Evolutionary conservation across 92 coral and sea anemone species (phyloP).

Genomic region (Palythoa grandis): DNA sequence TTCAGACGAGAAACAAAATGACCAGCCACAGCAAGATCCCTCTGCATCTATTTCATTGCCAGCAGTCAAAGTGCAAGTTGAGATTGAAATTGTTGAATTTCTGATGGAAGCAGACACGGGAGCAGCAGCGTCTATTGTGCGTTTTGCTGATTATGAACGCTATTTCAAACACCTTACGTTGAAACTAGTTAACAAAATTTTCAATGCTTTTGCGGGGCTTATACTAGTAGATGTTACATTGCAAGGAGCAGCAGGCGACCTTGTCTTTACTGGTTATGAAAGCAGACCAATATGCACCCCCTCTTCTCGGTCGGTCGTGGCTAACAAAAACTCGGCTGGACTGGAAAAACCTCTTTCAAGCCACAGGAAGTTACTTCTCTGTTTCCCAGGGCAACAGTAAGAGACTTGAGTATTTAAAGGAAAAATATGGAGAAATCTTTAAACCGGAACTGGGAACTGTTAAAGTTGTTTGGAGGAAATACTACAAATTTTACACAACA

Average conservation of each 20-base stretch:
- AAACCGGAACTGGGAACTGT: constrained; percentile 26
- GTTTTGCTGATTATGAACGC: constrained; percentile 44
- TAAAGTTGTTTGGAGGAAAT: no score
- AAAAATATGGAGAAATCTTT: not conserved
- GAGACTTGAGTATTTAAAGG: constrained; percentile 30
- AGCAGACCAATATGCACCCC: constrained; percentile 51
- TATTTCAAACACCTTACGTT: no score
- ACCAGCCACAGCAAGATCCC: not conserved
- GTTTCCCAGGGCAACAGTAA: not conserved
- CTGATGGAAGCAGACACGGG: constrained; percentile 58
- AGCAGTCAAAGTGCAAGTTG: constrained; percentile 12
- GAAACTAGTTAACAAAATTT: constrained; percentile 31
- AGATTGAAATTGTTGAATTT: constrained; percentile 31
- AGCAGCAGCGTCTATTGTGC: constrained; percentile 52
- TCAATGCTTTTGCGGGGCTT: constrained; percentile 49
- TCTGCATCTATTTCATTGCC: no score
- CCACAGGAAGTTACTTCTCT: not conserved
- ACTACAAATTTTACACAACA: no score
- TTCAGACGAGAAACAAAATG: not conserved
- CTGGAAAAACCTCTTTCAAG: constrained; percentile 13
- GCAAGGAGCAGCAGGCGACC: constrained; percentile 45
- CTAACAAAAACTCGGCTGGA: constrained; percentile 36
- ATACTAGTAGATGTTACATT: constrained; percentile 41
- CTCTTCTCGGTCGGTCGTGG: constrained; percentile 37
- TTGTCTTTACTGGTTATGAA: constrained; percentile 43